A percentile compares a stretch with the other conserved stretches of the same genome.
These are phyloP conservation scores for Pseudomugil gertrudae DNA, from an alignment of 2,797 vertebrate genomes.

Conservation along the genomic window DNA sequence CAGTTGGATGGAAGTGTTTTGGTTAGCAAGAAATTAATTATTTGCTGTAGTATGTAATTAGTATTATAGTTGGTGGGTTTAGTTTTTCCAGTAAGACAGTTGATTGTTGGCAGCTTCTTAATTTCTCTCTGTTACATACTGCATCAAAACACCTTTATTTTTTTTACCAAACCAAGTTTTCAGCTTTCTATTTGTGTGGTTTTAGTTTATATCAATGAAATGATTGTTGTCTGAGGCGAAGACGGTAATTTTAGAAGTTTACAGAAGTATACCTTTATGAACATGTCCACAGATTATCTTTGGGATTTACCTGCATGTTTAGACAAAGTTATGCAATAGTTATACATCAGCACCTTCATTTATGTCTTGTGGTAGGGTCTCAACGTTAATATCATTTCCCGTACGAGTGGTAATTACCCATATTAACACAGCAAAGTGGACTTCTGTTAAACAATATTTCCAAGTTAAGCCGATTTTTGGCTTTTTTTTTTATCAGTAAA, in stretches of 20 bases:
- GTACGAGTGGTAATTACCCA: slow-evolving; percentile 69
- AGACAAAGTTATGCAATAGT: slow-evolving; percentile 38
- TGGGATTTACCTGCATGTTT: slow-evolving; percentile 28
- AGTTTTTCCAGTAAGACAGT: slow-evolving; percentile 13
- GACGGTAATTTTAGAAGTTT: not conserved
- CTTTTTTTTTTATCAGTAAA: slow-evolving; percentile 49
- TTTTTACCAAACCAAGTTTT: slow-evolving; percentile 13
- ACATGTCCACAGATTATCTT: slow-evolving; percentile 5
- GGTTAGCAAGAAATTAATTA: slow-evolving; percentile 4
- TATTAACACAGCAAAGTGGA: slow-evolving; percentile 64
- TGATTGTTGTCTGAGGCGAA: not conserved
- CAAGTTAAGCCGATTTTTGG: slow-evolving; percentile 61
- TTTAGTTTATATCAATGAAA: not conserved
- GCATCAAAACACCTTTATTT: no score
- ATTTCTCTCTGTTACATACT: slow-evolving; percentile 26
- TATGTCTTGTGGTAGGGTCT: slow-evolving; percentile 59
- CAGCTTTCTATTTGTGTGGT: not conserved
- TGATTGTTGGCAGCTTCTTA: slow-evolving; percentile 25
- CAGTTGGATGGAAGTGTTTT: slow-evolving; percentile 10
- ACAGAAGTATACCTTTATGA: not conserved
- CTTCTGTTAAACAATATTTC: slow-evolving; percentile 67
- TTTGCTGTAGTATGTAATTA: not conserved
- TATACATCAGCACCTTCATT: slow-evolving; percentile 64
- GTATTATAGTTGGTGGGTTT: slow-evolving; percentile 36
- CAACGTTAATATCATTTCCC: slow-evolving; percentile 69